Evolutionary conservation across 2,113 vertebrate species (phyloP).

Genomic region (Solea solea): DNA sequence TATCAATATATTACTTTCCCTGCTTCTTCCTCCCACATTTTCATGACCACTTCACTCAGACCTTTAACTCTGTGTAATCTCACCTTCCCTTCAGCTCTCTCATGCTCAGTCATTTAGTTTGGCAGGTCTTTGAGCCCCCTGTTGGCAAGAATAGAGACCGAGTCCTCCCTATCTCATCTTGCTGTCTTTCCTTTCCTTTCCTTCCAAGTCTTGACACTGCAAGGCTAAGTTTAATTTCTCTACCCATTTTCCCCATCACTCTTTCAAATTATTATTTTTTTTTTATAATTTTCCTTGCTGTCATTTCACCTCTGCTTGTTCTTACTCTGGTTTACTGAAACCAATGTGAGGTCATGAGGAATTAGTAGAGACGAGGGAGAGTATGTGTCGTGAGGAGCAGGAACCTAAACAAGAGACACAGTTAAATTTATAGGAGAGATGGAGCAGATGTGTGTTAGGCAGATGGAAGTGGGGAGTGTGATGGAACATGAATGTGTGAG

Average conservation of each 20-base stretch:
- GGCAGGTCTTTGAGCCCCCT: constrained; percentile 60
- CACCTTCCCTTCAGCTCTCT: constrained; percentile 20
- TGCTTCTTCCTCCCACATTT: not conserved
- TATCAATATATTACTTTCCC: constrained; percentile 20
- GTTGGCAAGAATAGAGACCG: constrained; percentile 34
- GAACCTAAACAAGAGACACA: not conserved
- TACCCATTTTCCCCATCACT: constrained; percentile 40
- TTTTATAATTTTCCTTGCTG: not conserved
- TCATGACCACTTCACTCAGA: constrained; percentile 9
- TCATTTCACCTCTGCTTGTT: too few species aligned
- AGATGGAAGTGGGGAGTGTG: constrained; percentile 60
- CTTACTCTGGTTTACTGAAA: too few species aligned
- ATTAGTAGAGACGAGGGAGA: not conserved
- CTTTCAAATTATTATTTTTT: constrained; percentile 38
- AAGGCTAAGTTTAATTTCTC: constrained; percentile 43
- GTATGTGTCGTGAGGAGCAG: not conserved
- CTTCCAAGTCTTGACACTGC: constrained; percentile 17
- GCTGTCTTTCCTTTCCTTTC: constrained; percentile 25
- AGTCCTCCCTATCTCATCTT: constrained; percentile 39
- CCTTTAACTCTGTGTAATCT: constrained; percentile 17
- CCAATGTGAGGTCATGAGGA: not conserved
- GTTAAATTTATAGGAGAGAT: constrained; percentile 20
- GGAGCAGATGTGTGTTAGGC: constrained; percentile 42
- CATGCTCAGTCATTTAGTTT: constrained; percentile 54
- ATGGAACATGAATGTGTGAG: constrained; percentile 56